Conservation (phyloP, 2,113 vertebrate species). For the Eptatretus burgeri region DNA sequence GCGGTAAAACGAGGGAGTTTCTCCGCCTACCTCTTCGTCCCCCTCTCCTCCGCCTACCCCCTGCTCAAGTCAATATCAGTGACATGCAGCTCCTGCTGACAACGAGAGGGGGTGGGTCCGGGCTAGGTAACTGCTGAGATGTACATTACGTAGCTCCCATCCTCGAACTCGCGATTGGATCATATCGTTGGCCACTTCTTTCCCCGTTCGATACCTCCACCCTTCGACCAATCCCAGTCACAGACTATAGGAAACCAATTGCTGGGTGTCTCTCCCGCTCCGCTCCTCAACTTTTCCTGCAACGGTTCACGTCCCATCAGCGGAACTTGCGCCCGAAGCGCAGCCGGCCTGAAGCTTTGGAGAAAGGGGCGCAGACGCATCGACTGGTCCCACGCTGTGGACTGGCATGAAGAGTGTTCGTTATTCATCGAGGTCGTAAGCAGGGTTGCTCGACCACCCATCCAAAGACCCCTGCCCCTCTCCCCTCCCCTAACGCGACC, state of each 20-base stretch:
- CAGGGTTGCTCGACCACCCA: not conserved
- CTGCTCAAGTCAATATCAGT: not conserved
- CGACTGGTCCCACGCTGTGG: not conserved
- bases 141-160: not conserved
- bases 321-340: not conserved
- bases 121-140: not conserved
- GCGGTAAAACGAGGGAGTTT: not conserved
- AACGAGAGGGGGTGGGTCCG: not conserved
- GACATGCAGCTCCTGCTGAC: not conserved
- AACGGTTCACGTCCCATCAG: not conserved
- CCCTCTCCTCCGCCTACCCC: not conserved
- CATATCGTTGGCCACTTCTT: not conserved
- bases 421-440: not conserved
- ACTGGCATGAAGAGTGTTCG: not conserved
- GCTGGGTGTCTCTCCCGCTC: not conserved
- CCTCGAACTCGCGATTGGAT: not conserved
- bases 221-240: not conserved
- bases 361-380: not conserved
- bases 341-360: not conserved
- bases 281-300: not conserved
- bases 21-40: too few relatives aligned
- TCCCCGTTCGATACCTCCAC: not conserved
- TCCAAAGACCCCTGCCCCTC: not conserved
- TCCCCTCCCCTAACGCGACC: not conserved
- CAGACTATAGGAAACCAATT: constrained; percentile 1